Conservation (phyloP, 2,888 invertebrate genomes). For the Acanthosoma haemorrhoidale region DNA sequence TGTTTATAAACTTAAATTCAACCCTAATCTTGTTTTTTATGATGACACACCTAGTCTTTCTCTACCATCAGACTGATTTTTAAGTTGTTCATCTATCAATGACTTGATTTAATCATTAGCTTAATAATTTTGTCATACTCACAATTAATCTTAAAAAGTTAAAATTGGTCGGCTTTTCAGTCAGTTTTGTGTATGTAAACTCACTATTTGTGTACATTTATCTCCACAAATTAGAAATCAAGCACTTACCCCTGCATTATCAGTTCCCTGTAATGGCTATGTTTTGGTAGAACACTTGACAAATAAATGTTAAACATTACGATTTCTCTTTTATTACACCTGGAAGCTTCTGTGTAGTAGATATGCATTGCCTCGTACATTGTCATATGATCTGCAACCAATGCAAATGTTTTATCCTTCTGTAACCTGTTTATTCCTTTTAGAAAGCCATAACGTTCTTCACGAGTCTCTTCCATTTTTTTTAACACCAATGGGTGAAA, state of each 20-base stretch:
- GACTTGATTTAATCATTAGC: too few species aligned
- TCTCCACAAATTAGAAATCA: too few species aligned
- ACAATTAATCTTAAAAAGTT: too few species aligned
- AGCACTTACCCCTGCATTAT: not conserved
- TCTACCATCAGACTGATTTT: too few species aligned
- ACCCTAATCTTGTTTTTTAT: too few species aligned
- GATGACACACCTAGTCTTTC: too few species aligned
- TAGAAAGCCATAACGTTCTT: not conserved
- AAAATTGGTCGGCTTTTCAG: too few species aligned
- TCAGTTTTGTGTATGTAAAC: too few species aligned
- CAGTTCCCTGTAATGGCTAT: conserved; percentile 1
- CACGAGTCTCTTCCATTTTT: not conserved
- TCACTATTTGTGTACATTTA: too few species aligned
- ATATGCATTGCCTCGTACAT: not conserved
- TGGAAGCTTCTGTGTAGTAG: not conserved
- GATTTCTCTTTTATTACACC: not conserved
- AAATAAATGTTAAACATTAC: not conserved
- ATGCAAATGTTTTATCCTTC: not conserved
- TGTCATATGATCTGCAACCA: not conserved
- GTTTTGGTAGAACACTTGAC: not conserved
- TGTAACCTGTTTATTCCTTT: not conserved
- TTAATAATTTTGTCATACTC: too few species aligned
- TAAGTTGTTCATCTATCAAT: too few species aligned
- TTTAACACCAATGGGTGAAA: not conserved
- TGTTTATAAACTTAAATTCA: too few species aligned